Base-by-base conservation (phyloP, 2,113 vertebrate genomes). In the Cyprinodon brontotheroides region DNA sequence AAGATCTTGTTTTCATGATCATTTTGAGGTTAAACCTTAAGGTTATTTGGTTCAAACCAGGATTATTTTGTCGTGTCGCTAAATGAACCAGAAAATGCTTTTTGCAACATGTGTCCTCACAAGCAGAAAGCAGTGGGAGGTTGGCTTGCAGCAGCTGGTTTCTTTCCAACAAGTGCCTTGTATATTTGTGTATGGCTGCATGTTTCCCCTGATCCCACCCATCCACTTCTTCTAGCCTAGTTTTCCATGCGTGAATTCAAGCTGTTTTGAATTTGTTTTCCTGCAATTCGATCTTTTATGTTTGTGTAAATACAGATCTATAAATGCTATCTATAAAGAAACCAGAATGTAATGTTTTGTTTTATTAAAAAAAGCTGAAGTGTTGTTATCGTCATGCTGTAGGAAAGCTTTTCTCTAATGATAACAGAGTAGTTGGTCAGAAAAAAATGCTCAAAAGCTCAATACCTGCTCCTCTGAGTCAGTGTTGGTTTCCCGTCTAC, bases 61-160 rank as follows among this genome's bases (percentile, higher is more conserved):
- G 59, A 40, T 20, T 7, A 20, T 20, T 43, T 22, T 41, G 41
- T 40, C 47, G 37, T 17, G 37, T 50, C 14, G 38, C 22, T 43
- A 53, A n/a, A 29, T 12, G 15, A 45, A 11, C 13, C 47, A 37
- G 17, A 57, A 57, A 57, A 57, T 9, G 50, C 17, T 9, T 57
- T 57, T 57, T 57, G 50, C 50, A 57, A 57, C 50, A 57, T 3
- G 50, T n/a, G 50, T 57, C 48, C 13, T 57, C 17, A 75, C 62
- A 14, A 39, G 14, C 2, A 48, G 41, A 71, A 60, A 65, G 29
- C 45, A 11, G 61, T 47, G 66, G 20, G 64, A 74, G 60, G 20
- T 39, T 11, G 40, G 41, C 65, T 45, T 68, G 48, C 71, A 72
- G 72, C 86, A 87, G 84, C 87, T 89, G 89, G 22, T 89, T 79